Percentiles rank a stretch among this genome's conserved stretches.
phyloP scores from a whole-genome alignment of 2,113 vertebrate genomes.

The Willisornis vidua region DNA sequence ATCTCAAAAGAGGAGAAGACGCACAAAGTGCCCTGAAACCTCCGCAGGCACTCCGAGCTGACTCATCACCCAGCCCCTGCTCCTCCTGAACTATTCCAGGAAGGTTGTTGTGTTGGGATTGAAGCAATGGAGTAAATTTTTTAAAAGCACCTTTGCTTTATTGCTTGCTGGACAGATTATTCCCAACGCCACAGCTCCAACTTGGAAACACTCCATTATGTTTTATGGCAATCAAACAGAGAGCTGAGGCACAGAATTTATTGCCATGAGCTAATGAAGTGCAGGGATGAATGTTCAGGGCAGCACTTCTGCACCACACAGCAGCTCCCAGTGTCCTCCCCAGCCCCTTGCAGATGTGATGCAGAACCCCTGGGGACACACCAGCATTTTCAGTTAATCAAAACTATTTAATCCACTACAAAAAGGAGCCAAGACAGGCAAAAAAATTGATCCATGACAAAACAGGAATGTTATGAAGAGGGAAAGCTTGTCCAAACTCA shows the following conservation, averaged over 20 bases:
- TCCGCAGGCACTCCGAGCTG: not conserved
- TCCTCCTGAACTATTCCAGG: not conserved
- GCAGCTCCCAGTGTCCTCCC: not conserved
- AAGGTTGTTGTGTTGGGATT: not conserved
- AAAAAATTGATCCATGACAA: not conserved
- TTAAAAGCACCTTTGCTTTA: constrained; percentile 45
- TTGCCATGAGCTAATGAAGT: constrained; percentile 50
- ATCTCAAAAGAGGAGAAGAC: not conserved
- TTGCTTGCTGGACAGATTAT: constrained; percentile 28
- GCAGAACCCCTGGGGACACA: not conserved
- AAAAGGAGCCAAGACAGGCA: not conserved
- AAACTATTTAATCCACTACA: not conserved
- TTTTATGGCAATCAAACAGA: constrained; percentile 33
- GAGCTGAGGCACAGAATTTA: constrained; percentile 34
- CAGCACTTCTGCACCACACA: not conserved
- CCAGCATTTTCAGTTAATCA: not conserved
- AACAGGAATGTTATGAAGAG: not conserved
- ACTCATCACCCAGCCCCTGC: not conserved
- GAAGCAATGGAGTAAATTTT: not conserved
- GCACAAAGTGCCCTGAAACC: not conserved
- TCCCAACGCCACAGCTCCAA: not conserved
- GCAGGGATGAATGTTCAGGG: not conserved
- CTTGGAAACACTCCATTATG: constrained; percentile 44
- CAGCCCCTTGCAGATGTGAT: not conserved
- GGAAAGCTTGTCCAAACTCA: not conserved